A percentile compares a stretch with the other conserved stretches of the same genome.
These are phyloP conservation scores for Hycleus phaleratus DNA, from an alignment of 1,140 invertebrate genomes.

Conservation along the genomic window DNA sequence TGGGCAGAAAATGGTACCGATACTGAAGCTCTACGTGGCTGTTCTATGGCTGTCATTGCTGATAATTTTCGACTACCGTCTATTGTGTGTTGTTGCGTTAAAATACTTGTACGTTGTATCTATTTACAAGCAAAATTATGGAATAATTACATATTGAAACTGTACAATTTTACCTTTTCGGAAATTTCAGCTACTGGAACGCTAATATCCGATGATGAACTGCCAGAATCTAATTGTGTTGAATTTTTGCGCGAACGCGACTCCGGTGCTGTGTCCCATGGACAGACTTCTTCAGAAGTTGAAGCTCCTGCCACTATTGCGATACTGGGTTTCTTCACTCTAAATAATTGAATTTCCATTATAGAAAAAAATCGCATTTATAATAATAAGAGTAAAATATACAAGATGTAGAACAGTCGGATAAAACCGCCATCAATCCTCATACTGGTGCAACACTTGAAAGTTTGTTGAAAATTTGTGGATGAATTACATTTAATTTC, in stretches of 20 bases:
- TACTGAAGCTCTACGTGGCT: slow-evolving; percentile 42
- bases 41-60: slow-evolving; percentile 34
- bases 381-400: too few relatives aligned
- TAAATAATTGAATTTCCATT: background rate
- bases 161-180: slow-evolving; percentile 43
- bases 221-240: slow-evolving; percentile 48
- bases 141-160: background rate
- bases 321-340: slow-evolving; percentile 37
- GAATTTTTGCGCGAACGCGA: slow-evolving; percentile 48
- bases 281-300: slow-evolving; percentile 57
- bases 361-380: too few relatives aligned
- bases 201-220: slow-evolving; percentile 66
- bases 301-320: slow-evolving; percentile 40
- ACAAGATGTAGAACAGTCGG: too few relatives aligned
- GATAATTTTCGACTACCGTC: slow-evolving; percentile 46
- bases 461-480: too few relatives aligned
- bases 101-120: slow-evolving; percentile 41
- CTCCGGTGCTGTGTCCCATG: slow-evolving; percentile 50
- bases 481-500: too few relatives aligned
- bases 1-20: slow-evolving; percentile 32
- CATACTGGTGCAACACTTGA: too few relatives aligned
- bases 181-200: slow-evolving; percentile 51
- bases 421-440: too few relatives aligned
- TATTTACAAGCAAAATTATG: background rate
- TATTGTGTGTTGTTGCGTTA: slow-evolving; percentile 54